These are phyloP conservation scores for Celastrina argiolus DNA, from an alignment of 2,888 invertebrate species.

Conservation along the genomic window DNA sequence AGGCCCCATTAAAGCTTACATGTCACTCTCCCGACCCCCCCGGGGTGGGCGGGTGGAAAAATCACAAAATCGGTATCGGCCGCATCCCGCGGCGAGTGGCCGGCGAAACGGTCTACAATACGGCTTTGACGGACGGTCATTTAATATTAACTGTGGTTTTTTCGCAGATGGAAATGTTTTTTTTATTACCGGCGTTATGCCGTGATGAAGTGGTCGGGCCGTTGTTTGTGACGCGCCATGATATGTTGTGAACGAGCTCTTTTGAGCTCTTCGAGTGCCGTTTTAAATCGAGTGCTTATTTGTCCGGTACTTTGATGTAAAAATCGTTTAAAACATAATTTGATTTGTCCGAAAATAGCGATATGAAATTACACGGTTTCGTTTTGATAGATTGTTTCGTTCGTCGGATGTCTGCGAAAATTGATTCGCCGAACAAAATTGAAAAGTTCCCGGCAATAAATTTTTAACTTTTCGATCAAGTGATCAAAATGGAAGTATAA, in stretches of 20 bases:
- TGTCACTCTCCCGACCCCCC: constrained; percentile 63
- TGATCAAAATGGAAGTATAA: constrained; percentile 70
- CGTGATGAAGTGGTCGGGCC: constrained; percentile 71
- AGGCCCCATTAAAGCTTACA: constrained; percentile 75
- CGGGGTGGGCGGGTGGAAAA: constrained; percentile 50
- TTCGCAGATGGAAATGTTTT: constrained; percentile 76
- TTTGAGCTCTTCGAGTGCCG: constrained; percentile 59
- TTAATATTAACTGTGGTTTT: constrained; percentile 78
- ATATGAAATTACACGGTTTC: constrained; percentile 31
- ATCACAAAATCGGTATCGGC: constrained; percentile 74
- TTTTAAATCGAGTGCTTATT: constrained; percentile 53
- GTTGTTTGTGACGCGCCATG: constrained; percentile 72
- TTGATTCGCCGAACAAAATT: constrained; percentile 55
- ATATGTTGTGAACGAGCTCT: constrained; percentile 64
- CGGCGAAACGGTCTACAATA: constrained; percentile 64
- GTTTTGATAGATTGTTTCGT: constrained; percentile 39
- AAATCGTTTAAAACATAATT: constrained; percentile 30
- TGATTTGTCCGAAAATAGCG: constrained; percentile 35
- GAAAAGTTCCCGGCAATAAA: constrained; percentile 64
- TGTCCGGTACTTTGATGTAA: constrained; percentile 32
- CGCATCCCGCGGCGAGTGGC: constrained; percentile 61
- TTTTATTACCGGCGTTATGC: constrained; percentile 67
- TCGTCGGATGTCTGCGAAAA: constrained; percentile 46
- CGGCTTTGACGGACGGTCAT: constrained; percentile 76
- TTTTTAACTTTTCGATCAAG: constrained; percentile 70